These are phyloP conservation scores for Eristalis intricaria DNA, from an alignment of 2,888 invertebrate species.

Conservation along the genomic window DNA sequence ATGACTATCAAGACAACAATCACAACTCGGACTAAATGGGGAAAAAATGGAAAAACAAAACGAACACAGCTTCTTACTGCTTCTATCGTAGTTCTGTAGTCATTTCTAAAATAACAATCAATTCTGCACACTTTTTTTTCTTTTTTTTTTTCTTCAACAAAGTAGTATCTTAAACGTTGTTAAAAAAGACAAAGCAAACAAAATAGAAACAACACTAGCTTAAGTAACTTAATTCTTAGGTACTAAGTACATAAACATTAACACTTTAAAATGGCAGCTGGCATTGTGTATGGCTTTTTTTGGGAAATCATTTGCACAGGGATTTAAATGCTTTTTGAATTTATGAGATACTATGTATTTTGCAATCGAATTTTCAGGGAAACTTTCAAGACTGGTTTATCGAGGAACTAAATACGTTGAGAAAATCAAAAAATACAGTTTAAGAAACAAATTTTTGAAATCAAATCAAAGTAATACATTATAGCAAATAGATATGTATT, in stretches of 20 bases:
- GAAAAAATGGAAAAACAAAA: conserved; percentile 27
- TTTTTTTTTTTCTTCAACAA: neutral
- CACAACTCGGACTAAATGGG: conserved; percentile 79
- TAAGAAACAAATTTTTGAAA: conserved; percentile 41
- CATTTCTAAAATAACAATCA: conserved; percentile 24
- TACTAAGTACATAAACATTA: conserved; percentile 57
- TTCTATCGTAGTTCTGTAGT: conserved; percentile 32
- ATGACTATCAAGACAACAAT: conserved; percentile 83
- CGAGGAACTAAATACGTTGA: conserved; percentile 78
- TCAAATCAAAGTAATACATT: conserved; percentile 2
- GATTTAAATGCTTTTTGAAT: conserved; percentile 16
- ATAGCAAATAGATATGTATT: conserved; percentile 49
- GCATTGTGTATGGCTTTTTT: conserved; percentile 60
- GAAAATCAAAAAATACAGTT: conserved; percentile 72
- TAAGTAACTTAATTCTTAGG: conserved; percentile 66
- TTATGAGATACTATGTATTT: conserved; percentile 43
- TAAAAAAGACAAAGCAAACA: conserved; percentile 19
- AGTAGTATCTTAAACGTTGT: conserved; percentile 6
- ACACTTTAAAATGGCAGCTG: conserved; percentile 44
- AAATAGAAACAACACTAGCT: conserved; percentile 24
- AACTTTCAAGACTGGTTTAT: conserved; percentile 80
- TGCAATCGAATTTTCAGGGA: conserved; percentile 75
- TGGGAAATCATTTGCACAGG: conserved; percentile 39
- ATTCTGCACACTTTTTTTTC: conserved; percentile 8
- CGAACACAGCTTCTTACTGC: conserved; percentile 28